These are phyloP conservation scores for Andrena chrysosceles DNA, from an alignment of 2,888 invertebrate genomes.

Conservation along the genomic window DNA sequence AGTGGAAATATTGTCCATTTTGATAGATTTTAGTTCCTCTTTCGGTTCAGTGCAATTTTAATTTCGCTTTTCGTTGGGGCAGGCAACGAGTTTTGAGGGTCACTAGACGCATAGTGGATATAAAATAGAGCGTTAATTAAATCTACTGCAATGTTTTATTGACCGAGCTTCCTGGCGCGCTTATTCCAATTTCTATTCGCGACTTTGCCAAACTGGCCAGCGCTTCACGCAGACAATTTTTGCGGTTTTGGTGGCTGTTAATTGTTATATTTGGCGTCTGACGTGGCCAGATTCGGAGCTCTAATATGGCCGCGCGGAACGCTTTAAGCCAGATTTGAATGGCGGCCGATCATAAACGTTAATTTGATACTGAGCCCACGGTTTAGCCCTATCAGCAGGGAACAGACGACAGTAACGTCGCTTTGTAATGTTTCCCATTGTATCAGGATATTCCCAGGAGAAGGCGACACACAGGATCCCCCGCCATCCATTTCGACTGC, in stretches of 20 bases:
- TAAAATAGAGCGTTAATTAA: conserved; percentile 5
- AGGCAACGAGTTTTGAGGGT: no score
- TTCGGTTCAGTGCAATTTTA: not conserved
- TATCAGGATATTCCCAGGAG: conserved; percentile 48
- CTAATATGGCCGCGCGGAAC: conserved; percentile 32
- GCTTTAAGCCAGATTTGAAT: conserved; percentile 68
- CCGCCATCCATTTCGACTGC: conserved; percentile 20
- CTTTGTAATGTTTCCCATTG: conserved; percentile 70
- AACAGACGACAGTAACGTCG: conserved; percentile 70
- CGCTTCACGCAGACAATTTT: not conserved
- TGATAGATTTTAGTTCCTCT: not conserved
- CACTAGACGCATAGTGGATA: no score
- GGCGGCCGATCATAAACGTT: conserved; percentile 70
- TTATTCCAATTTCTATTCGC: conserved; percentile 9
- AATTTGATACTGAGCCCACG: conserved; percentile 73
- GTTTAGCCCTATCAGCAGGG: conserved; percentile 72
- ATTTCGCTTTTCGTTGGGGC: not conserved
- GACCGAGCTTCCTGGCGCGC: not conserved
- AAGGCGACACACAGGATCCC: conserved; percentile 39
- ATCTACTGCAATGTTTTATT: conserved; percentile 19
- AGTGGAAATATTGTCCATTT: not conserved
- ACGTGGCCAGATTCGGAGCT: conserved; percentile 16
- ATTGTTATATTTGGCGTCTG: not conserved
- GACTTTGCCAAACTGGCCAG: not conserved
- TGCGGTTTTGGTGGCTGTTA: not conserved